Evolutionary conservation across 2,113 vertebrate genomes (phyloP).

Genomic region (Speoplatyrhinus poulsoni): DNA sequence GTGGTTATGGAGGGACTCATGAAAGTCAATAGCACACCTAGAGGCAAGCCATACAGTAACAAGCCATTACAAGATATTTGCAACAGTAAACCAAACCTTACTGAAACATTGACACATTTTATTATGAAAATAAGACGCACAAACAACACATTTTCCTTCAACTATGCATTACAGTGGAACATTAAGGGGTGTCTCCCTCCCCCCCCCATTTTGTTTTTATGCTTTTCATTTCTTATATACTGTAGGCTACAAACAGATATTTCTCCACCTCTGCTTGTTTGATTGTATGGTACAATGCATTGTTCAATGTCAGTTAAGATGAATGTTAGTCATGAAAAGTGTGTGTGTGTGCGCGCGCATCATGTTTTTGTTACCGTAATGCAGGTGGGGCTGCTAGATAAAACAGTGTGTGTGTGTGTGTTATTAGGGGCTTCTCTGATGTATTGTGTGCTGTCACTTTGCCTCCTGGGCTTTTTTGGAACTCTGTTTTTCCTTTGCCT

Average conservation of each 20-base stretch:
- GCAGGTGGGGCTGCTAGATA: constrained; percentile 35
- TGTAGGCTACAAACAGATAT: constrained; percentile 26
- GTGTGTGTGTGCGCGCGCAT: not conserved
- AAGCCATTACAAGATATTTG: not conserved
- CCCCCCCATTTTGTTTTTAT: not conserved
- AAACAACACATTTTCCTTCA: constrained; percentile 70
- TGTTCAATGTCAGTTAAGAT: not conserved
- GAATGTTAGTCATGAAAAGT: not conserved
- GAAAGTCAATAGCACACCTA: not conserved
- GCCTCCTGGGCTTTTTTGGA: constrained; percentile 96
- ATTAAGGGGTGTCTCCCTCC: constrained; percentile 21
- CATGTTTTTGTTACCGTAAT: not conserved
- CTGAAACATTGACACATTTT: constrained; percentile 68
- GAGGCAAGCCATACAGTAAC: not conserved
- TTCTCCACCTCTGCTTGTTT: constrained; percentile 18
- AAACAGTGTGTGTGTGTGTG: constrained; percentile 20
- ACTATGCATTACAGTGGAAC: constrained; percentile 65
- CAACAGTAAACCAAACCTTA: constrained; percentile 12
- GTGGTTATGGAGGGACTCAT: too few species aligned
- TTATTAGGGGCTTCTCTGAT: constrained; percentile 20
- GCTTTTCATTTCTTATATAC: not conserved
- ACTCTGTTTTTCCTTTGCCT: constrained; percentile 98
- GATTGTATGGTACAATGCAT: constrained; percentile 10
- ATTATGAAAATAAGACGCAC: constrained; percentile 81
- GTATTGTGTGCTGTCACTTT: constrained; percentile 77